These are phyloP conservation scores for Austrolebias charrua DNA, from an alignment of 2,797 vertebrate species.

Conservation along the genomic window DNA sequence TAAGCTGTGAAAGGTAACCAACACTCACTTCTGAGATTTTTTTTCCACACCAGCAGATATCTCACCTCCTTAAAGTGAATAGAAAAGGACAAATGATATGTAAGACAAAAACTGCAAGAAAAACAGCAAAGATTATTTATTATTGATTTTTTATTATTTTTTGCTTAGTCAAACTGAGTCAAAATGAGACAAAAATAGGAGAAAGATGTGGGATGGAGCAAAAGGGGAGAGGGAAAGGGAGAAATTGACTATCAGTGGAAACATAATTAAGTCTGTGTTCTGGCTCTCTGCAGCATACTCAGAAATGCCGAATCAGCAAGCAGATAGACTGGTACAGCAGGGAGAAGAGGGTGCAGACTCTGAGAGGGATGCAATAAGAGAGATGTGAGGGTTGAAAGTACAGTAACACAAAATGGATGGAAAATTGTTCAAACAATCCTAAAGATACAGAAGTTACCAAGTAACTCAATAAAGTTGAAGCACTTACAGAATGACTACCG, in stretches of 20 bases:
- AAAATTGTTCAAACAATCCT: neutral
- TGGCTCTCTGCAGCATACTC: constrained; percentile 73
- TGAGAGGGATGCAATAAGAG: constrained; percentile 38
- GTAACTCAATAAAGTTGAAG: neutral
- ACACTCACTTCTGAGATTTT: neutral
- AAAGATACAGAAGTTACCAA: constrained; percentile 11
- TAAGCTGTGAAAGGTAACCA: no score
- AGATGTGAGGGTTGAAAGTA: constrained; percentile 18
- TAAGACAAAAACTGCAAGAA: neutral
- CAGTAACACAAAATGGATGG: constrained; percentile 6
- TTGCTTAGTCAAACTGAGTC: constrained; percentile 3
- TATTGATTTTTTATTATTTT: no score
- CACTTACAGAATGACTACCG: neutral
- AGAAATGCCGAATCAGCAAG: constrained; percentile 79
- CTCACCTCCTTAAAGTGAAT: neutral
- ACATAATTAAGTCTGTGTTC: constrained; percentile 72
- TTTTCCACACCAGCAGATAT: no score
- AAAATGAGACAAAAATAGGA: neutral
- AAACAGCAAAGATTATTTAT: neutral
- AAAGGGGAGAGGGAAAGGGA: constrained; percentile 35
- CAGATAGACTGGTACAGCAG: constrained; percentile 48
- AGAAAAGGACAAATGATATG: neutral
- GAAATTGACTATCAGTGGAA: constrained; percentile 60
- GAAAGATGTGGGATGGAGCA: constrained; percentile 20
- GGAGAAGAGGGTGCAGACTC: constrained; percentile 46